These are phyloP conservation scores for Dendrocopos noguchii DNA, from an alignment of 2,113 vertebrate species.

Conservation along the genomic window DNA sequence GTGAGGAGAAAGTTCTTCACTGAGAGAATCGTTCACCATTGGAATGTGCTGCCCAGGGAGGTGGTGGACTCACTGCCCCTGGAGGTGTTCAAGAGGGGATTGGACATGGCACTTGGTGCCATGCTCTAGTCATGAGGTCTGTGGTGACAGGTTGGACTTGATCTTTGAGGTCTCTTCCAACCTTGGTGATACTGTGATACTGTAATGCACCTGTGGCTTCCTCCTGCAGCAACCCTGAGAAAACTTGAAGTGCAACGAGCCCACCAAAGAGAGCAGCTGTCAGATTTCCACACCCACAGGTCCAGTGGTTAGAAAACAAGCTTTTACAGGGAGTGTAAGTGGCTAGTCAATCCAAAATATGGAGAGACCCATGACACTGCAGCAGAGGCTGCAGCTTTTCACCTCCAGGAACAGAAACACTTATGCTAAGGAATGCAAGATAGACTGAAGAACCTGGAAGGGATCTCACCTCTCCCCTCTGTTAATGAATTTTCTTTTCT, in stretches of 20 bases:
- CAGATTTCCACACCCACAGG: not conserved
- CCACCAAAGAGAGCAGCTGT: not conserved
- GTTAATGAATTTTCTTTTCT: not conserved
- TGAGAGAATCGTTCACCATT: no score
- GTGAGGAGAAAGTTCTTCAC: no score
- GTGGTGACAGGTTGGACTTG: no score
- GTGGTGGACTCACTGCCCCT: no score
- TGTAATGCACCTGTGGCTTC: not conserved
- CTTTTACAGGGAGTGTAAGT: not conserved
- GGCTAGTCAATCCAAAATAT: not conserved
- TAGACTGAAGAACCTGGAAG: not conserved
- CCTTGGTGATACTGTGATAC: no score
- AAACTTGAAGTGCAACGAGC: not conserved
- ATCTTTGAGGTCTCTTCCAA: no score
- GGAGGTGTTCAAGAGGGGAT: no score
- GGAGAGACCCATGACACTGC: not conserved
- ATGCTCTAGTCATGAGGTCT: no score
- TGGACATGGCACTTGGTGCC: no score
- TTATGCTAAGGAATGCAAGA: not conserved
- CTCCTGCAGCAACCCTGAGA: not conserved
- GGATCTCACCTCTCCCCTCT: not conserved
- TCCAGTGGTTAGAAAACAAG: not conserved
- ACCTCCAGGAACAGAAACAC: not conserved
- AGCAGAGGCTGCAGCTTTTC: not conserved
- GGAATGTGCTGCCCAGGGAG: no score